These are phyloP conservation scores for Limenitis camilla DNA, from an alignment of 2,888 invertebrate genomes.

Conservation along the genomic window DNA sequence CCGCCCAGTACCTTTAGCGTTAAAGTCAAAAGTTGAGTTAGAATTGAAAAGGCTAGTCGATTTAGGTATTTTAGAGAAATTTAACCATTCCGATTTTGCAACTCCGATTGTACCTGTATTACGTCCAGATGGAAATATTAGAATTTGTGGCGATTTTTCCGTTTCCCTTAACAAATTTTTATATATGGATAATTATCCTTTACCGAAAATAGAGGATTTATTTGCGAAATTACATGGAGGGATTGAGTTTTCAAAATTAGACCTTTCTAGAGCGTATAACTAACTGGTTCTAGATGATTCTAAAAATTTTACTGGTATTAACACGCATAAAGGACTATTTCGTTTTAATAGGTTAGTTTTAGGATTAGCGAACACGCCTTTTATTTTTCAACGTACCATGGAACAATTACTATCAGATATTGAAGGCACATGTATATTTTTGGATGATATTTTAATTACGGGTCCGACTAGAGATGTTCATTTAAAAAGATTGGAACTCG, in stretches of 20 bases:
- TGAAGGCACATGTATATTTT: constrained; percentile 4
- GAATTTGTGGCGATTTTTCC: no score
- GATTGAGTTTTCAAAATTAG: neutral
- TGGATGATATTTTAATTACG: constrained; percentile 17
- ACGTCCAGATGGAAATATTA: no score
- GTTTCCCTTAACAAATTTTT: no score
- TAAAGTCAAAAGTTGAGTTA: no score
- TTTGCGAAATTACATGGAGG: neutral
- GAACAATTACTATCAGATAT: constrained; percentile 2
- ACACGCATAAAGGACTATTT: constrained; percentile 19
- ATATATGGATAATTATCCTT: neutral
- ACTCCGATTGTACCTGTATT: no score
- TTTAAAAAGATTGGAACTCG: constrained; percentile 1
- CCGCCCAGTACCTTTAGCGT: no score
- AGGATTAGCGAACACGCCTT: constrained; percentile 7
- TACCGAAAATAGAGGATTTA: neutral
- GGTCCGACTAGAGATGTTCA: no score
- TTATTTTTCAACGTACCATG: neutral
- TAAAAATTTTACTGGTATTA: constrained; percentile 7
- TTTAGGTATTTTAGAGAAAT: no score
- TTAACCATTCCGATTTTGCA: no score
- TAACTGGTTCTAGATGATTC: neutral
- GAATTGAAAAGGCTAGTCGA: no score
- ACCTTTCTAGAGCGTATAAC: neutral
- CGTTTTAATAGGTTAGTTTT: constrained; percentile 12